Percentiles rank a stretch among this genome's conserved stretches.
Evolutionary conservation across 2,797 vertebrate genomes (phyloP).

Genomic region (Poecile montanus): DNA sequence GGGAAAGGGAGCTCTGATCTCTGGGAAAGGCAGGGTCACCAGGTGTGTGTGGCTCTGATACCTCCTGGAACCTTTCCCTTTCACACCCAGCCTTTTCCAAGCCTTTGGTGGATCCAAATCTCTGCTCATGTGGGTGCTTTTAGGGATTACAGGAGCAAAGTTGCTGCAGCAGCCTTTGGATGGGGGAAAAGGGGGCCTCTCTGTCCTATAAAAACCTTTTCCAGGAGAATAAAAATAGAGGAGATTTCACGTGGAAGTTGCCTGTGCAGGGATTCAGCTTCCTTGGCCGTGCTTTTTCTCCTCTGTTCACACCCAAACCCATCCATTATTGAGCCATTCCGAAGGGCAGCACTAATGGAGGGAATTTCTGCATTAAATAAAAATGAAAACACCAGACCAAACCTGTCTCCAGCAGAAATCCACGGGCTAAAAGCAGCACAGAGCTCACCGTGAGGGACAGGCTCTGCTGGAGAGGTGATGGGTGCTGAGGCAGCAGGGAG

Average conservation of each 20-base stretch:
- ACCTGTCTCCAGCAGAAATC: neutral
- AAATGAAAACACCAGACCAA: neutral
- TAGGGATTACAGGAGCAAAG: accelerated
- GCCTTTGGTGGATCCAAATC: neutral
- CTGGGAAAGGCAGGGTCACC: neutral
- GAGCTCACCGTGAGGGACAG: neutral
- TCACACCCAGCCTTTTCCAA: neutral
- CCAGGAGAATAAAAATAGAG: neutral
- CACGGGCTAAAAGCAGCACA: neutral
- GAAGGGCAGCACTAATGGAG: neutral
- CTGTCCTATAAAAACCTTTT: neutral
- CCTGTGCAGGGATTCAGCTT: neutral
- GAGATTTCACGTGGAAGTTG: neutral
- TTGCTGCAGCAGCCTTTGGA: neutral
- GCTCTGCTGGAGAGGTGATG: neutral
- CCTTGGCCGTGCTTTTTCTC: neutral
- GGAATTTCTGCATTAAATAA: neutral
- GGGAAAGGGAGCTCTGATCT: neutral
- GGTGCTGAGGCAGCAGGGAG: neutral
- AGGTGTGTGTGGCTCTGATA: neutral
- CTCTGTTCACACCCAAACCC: neutral
- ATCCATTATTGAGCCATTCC: neutral
- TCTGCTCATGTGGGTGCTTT: accelerated
- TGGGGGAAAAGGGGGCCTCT: accelerated
- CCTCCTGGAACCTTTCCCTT: neutral